A percentile compares a stretch with the other conserved stretches of the same genome.
Evolutionary conservation across 2,888 invertebrate genomes (phyloP).

Genomic region (Notodonta ziczac): DNA sequence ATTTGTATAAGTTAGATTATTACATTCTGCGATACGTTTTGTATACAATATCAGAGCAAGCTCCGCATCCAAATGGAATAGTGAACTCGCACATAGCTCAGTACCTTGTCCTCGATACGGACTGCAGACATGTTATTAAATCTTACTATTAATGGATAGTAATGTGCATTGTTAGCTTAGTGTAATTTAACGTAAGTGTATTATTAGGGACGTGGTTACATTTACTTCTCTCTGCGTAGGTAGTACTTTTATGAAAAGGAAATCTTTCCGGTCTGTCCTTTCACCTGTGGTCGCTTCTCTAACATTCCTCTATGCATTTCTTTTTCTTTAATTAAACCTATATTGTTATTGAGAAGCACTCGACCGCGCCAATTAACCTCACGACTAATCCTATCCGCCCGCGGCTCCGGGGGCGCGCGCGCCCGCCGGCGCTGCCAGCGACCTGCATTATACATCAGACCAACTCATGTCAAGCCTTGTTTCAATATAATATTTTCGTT

Average conservation of each 20-base stretch:
- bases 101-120: slow-evolving; percentile 68
- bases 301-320: slow-evolving; percentile 75
- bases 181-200: slow-evolving; percentile 81
- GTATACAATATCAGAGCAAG: slow-evolving; percentile 53
- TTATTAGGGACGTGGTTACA: slow-evolving; percentile 74
- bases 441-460: slow-evolving; percentile 35
- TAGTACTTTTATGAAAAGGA: slow-evolving; percentile 56
- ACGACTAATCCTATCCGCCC: slow-evolving; percentile 36
- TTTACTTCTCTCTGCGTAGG: slow-evolving; percentile 61
- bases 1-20: slow-evolving; percentile 67
- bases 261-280: slow-evolving; percentile 63
- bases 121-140: slow-evolving; percentile 67
- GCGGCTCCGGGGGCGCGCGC: too few species aligned
- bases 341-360: slow-evolving; percentile 49
- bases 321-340: slow-evolving; percentile 50
- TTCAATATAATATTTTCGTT: slow-evolving; percentile 46
- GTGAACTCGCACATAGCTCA: slow-evolving; percentile 75
- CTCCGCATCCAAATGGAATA: slow-evolving; percentile 54
- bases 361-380: slow-evolving; percentile 44
- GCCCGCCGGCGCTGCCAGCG: neutral
- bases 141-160: slow-evolving; percentile 69
- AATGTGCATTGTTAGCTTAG: slow-evolving; percentile 79
- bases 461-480: slow-evolving; percentile 41
- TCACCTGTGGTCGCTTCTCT: slow-evolving; percentile 72
- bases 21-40: slow-evolving; percentile 59